Base-by-base conservation (phyloP, 2,888 invertebrate genomes). In the Mesorhabditis sp. region DNA sequence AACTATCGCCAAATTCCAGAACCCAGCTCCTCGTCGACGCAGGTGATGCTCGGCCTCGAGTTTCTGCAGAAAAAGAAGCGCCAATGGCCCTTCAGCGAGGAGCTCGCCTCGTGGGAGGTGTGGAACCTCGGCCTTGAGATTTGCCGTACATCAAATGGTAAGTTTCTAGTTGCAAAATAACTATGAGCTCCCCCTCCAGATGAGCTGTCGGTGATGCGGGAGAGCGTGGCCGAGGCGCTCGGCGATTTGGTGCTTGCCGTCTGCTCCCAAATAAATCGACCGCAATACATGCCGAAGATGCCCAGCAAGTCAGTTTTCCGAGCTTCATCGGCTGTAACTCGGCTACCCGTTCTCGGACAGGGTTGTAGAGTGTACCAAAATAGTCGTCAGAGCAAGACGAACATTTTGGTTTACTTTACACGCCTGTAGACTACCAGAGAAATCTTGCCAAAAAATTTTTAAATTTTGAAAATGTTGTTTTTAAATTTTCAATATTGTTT, bases 101-200 rank as follows among this genome's bases (percentile, higher is more conserved):
- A 96, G 86, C 92, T 92, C 86, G 93, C 93, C 84, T 94, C 96
- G 0, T 98, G 97, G 97, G 97, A 98, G 87, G 93, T 96, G 70
- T 98, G 97, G 97, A 95, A 94, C 50, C 90, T 97, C 5, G 91
- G 92, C 82, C 90, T 97, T 78, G 93, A 95, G 86, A 90, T 96
- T 61, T 91, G 94, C 43, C 91, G 92, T 81, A 89, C 58, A 13
- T 50, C 58, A 28, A 28, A 62, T 7, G 63, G 63, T n/a, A 28
- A 62, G 63, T 28, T 28, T 4, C 28, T 10, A n/a, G n/a, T n/a
- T 63, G 13, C 64, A n/a, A 28, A 63, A n/a, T 15, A 43, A 65
- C 65, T 58, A 69, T 69, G 68, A 69, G 65, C 83, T 85, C 43
- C 85, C 10, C 28, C 71, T 80, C 70, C 72, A 75, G 83, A 85